Evolutionary conservation across 2,888 invertebrate species (phyloP).

Genomic region (Nomada goodeniana): DNA sequence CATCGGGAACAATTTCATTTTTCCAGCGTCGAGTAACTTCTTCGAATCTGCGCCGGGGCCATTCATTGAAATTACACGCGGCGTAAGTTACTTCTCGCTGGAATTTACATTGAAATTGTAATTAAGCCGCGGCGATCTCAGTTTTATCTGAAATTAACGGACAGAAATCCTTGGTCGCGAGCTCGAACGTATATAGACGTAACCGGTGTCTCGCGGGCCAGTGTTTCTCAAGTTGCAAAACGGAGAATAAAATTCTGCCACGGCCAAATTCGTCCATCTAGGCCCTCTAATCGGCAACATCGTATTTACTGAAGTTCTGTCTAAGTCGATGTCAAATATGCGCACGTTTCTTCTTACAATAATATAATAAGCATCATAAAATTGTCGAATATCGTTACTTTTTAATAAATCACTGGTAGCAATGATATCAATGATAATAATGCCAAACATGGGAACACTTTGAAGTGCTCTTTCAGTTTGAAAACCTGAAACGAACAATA

Average conservation of each 20-base stretch:
- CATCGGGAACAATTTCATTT: conserved; percentile 49
- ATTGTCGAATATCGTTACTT: too few species aligned
- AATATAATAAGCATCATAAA: too few species aligned
- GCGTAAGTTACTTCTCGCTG: conserved; percentile 56
- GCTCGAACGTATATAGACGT: conserved; percentile 46
- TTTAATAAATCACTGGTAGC: too few species aligned
- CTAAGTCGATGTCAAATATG: too few species aligned
- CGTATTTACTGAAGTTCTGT: neutral
- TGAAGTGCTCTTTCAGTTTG: too few species aligned
- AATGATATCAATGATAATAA: too few species aligned
- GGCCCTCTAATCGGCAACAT: too few species aligned
- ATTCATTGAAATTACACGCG: conserved; percentile 60
- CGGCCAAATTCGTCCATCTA: neutral
- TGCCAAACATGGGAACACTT: too few species aligned
- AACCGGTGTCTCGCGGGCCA: conserved; percentile 27
- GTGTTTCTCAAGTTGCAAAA: conserved; percentile 41
- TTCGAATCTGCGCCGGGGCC: conserved; percentile 23
- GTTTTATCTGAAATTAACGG: conserved; percentile 61
- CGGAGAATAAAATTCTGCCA: neutral
- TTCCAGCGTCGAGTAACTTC: conserved; percentile 41
- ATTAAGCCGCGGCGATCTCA: conserved; percentile 60
- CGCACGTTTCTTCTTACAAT: too few species aligned
- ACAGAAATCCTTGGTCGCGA: conserved; percentile 41
- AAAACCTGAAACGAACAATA: too few species aligned
- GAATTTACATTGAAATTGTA: conserved; percentile 61